Base-by-base conservation (phyloP, 2,797 vertebrate genomes). In the Coregonus ussuriensis region DNA sequence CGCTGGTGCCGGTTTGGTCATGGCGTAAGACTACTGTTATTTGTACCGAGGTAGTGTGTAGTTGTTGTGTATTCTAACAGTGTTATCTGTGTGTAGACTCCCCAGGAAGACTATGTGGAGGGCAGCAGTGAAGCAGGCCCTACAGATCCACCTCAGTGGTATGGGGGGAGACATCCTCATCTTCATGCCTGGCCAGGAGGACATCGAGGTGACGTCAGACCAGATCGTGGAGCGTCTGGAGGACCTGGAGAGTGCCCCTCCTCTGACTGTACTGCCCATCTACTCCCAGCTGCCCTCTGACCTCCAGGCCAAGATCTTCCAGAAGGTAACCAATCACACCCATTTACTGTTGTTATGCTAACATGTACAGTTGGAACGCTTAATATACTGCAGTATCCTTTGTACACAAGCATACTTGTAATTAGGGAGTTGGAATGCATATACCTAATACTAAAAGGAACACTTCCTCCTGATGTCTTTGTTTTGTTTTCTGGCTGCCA, bases 121-220 rank as follows among this genome's bases (percentile, higher is more conserved):
- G n/a, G 98, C 98, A 11, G 95, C 98, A 0, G 98, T 99, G 87
- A 99, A 99, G 81, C 98, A 99, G 89, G 95, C 97, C 16, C 89
- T 99, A 81, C 98, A 99, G 90, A 98, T 99, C 78, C 98, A 99
- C 83, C 94, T 99, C 74, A 99, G 98, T 15, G 97, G 97, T n/a
- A 90, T 97, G 86, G 83, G 91, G 0, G 98, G 98, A 59, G 98
- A 99, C 88, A 99, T 99, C 85, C 96, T 99, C 0, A 96, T 99
- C 90, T 99, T 99, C 85, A 99, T 99, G 98, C 98, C 98, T 0
- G 98, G 98, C 29, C 98, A 99, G 88, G 98, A 99, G 80, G 98
- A 99, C 89, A 99, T 99, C 1, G 98, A 99, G 96, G 98, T 99
- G 77, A 99, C 98, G 0, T 99, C 97, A 0, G 98, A 99, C 92